Evolutionary conservation across 2,888 invertebrate genomes (phyloP).

Genomic region (Drosophila cracens): DNA sequence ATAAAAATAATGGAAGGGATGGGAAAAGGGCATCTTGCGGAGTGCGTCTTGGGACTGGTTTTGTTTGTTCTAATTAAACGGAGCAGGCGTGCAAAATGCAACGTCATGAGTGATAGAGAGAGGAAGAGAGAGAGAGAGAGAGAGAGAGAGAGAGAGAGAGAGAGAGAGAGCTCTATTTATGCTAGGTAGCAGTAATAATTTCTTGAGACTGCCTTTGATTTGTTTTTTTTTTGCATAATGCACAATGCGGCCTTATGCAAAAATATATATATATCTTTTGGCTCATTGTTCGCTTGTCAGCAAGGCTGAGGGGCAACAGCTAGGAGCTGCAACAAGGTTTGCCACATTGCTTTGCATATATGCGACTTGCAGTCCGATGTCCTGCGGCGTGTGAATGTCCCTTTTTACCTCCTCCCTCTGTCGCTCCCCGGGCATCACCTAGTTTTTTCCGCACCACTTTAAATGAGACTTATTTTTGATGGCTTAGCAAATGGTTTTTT

Average conservation of each 20-base stretch:
- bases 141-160: not conserved
- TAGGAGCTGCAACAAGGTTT: slow-evolving; percentile 22
- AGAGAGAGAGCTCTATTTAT: slow-evolving; percentile 8
- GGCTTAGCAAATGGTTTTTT: slow-evolving; percentile 47
- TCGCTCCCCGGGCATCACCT: slow-evolving; percentile 21
- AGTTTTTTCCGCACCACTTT: slow-evolving; percentile 55
- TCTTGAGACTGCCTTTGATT: slow-evolving; percentile 12
- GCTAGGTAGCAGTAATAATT: slow-evolving; percentile 40
- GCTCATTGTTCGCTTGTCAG: slow-evolving; percentile 54
- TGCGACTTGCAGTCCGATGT: slow-evolving; percentile 21
- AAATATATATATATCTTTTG: slow-evolving; percentile 29
- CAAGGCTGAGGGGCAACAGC: slow-evolving; percentile 30
- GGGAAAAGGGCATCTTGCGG: slow-evolving; percentile 7
- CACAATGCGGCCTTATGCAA: slow-evolving; percentile 41
- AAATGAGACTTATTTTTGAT: slow-evolving; percentile 46
- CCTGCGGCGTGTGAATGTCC: slow-evolving; percentile 58
- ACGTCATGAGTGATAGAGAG: slow-evolving; percentile 48
- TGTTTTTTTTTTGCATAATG: slow-evolving; percentile 50
- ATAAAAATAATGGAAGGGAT: slow-evolving; percentile 9
- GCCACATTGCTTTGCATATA: slow-evolving; percentile 54
- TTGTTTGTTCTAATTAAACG: slow-evolving; percentile 73
- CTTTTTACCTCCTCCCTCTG: not conserved
- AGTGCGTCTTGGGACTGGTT: slow-evolving; percentile 42
- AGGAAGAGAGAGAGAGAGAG: not conserved
- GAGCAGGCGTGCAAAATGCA: slow-evolving; percentile 66